Evolutionary conservation across 2,113 vertebrate genomes (phyloP).

Genomic region (Esox niger): DNA sequence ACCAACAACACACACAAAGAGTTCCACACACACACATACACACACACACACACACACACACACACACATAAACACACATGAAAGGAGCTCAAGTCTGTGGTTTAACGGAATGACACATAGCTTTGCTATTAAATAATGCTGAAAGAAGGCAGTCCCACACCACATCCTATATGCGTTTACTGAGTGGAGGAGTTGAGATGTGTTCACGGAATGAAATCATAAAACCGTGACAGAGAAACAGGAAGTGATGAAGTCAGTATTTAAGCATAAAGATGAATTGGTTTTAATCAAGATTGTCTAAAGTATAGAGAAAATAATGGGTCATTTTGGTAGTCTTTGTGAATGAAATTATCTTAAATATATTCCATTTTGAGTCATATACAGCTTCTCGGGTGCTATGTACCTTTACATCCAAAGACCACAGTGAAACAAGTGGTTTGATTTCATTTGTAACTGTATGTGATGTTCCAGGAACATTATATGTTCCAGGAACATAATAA

Average conservation of each 20-base stretch:
- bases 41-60: not conserved
- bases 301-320: not conserved
- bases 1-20: too few species aligned
- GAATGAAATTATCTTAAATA: not conserved
- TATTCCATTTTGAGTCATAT: not conserved
- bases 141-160: not conserved
- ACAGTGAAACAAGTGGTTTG: too few species aligned
- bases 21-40: too few species aligned
- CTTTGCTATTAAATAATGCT: conserved; percentile 8
- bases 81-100: conserved; percentile 25
- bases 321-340: not conserved
- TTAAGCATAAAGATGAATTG: not conserved
- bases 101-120: conserved; percentile 9
- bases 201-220: not conserved
- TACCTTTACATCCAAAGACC: too few species aligned
- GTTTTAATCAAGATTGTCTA: not conserved
- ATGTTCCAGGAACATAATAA: too few species aligned
- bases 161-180: not conserved
- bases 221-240: not conserved
- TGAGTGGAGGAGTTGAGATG: not conserved
- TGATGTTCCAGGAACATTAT: too few species aligned
- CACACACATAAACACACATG: conserved; percentile 22
- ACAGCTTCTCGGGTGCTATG: not conserved
- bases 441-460: too few species aligned
- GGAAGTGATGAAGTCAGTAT: not conserved